Conservation (phyloP, 2,888 invertebrate species). For the Iphiclides podalirius region DNA sequence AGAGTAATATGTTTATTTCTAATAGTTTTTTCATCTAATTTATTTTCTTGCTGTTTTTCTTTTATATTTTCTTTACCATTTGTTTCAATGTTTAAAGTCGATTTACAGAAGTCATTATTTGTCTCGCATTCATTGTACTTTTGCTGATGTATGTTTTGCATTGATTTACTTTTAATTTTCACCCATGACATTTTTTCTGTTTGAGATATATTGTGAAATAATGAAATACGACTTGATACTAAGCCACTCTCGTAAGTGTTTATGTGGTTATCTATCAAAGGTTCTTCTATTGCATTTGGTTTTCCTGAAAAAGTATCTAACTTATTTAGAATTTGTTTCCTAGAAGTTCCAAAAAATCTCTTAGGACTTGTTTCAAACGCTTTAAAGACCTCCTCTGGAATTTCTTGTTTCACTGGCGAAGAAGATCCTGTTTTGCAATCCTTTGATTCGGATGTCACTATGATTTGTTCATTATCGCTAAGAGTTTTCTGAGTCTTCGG, state of each 20-base stretch:
- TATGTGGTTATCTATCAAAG: conserved; percentile 39
- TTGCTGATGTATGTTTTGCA: conserved; percentile 51
- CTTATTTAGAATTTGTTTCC: conserved; percentile 69
- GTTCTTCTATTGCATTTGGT: conserved; percentile 43
- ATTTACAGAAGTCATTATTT: conserved; percentile 16
- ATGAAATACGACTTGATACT: conserved; percentile 71
- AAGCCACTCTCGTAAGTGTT: conserved; percentile 61
- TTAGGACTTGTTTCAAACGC: conserved; percentile 76
- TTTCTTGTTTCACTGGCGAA: conserved; percentile 54
- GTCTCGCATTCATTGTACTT: conserved; percentile 27
- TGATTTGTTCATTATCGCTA: not conserved
- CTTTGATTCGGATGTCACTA: conserved; percentile 5
- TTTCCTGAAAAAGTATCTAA: conserved; percentile 68
- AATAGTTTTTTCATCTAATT: conserved; percentile 13
- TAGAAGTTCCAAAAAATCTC: conserved; percentile 71
- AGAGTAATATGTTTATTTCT: conserved; percentile 26
- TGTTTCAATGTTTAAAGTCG: conserved; percentile 1
- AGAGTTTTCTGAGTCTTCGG: conserved; percentile 12
- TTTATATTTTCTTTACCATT: conserved; percentile 1
- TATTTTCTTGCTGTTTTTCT: not conserved
- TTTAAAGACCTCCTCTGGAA: conserved; percentile 71
- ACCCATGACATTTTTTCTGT: conserved; percentile 53
- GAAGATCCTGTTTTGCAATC: conserved; percentile 18
- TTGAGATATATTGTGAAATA: conserved; percentile 65
- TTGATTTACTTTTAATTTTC: conserved; percentile 52